phyloP scores from a whole-genome alignment of 2,797 vertebrate genomes.

The Lophius americanus region DNA sequence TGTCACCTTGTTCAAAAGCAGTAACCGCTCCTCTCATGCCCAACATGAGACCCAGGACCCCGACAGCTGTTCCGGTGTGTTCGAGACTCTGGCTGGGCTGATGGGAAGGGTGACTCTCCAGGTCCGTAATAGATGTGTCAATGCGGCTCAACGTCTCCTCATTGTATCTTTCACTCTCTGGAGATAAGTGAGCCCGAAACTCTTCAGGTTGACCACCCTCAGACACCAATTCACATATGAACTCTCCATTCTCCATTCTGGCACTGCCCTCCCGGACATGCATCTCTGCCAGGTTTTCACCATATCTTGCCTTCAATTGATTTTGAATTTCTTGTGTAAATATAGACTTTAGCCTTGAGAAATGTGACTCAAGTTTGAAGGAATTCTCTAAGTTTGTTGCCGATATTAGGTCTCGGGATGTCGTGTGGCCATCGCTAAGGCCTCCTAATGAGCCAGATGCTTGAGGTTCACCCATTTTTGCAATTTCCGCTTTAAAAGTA shows the following conservation, averaged over 20 bases:
- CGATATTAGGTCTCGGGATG: slow-evolving; percentile 28
- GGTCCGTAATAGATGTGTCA: slow-evolving; percentile 11
- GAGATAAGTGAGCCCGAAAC: slow-evolving; percentile 20
- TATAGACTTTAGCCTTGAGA: slow-evolving; percentile 11
- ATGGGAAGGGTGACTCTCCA: slow-evolving; percentile 25
- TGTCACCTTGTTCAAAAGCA: slow-evolving; percentile 53
- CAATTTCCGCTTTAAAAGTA: background rate
- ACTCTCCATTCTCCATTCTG: slow-evolving; percentile 34
- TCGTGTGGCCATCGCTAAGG: slow-evolving; percentile 24
- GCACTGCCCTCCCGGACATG: slow-evolving; percentile 26
- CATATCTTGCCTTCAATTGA: slow-evolving; percentile 27
- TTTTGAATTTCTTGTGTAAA: slow-evolving; percentile 24
- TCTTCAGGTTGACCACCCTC: slow-evolving; percentile 11
- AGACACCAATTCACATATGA: slow-evolving; percentile 31
- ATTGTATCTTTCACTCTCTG: slow-evolving; percentile 30
- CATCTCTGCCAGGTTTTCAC: slow-evolving; percentile 23
- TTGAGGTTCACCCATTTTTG: background rate
- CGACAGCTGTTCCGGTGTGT: slow-evolving; percentile 24
- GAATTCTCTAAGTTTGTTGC: slow-evolving; percentile 43
- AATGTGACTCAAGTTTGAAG: slow-evolving; percentile 47
- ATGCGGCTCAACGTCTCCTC: slow-evolving; percentile 33
- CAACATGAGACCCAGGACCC: slow-evolving; percentile 39
- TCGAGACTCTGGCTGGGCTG: slow-evolving; percentile 17
- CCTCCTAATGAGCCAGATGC: slow-evolving; percentile 32
- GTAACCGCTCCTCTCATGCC: slow-evolving; percentile 43